Conservation (phyloP, 1,140 invertebrate species). For the Zaprionus lachaisei region DNA sequence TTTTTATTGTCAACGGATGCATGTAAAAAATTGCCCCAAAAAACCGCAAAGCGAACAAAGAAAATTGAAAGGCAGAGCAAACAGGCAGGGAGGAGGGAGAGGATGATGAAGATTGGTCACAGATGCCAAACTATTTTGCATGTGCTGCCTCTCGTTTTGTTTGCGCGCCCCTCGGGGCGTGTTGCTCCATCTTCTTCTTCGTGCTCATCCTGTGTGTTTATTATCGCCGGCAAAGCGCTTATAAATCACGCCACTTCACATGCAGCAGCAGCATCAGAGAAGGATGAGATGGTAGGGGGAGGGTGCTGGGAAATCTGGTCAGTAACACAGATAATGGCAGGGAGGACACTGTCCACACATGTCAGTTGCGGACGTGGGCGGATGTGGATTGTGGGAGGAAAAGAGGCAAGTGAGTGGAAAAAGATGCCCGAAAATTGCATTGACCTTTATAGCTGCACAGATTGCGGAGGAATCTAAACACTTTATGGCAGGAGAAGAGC, state of each 20-base stretch:
- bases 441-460: constrained; percentile 26
- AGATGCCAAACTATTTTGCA: constrained; percentile 66
- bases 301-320: neutral
- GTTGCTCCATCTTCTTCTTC: constrained; percentile 15
- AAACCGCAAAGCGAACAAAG: constrained; percentile 62
- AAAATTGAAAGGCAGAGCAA: constrained; percentile 66
- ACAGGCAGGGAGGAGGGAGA: neutral
- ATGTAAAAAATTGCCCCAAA: constrained; percentile 65
- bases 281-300: neutral
- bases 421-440: constrained; percentile 54
- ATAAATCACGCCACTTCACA: constrained; percentile 77
- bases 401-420: neutral
- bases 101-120: constrained; percentile 21
- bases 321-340: constrained; percentile 46
- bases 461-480: neutral
- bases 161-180: constrained; percentile 18
- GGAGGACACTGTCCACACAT: constrained; percentile 43
- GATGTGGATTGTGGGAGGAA: neutral
- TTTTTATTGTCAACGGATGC: constrained; percentile 75
- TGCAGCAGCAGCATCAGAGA: constrained; percentile 32
- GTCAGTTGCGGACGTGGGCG: constrained; percentile 19
- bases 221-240: constrained; percentile 76
- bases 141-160: constrained; percentile 58
- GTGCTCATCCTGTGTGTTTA: constrained; percentile 43
- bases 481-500: no score